Evolutionary conservation across 2,113 vertebrate species (phyloP), one percentile per base, ranked within the genome.

Genomic region (Phylloscopus whistleri): DNA sequence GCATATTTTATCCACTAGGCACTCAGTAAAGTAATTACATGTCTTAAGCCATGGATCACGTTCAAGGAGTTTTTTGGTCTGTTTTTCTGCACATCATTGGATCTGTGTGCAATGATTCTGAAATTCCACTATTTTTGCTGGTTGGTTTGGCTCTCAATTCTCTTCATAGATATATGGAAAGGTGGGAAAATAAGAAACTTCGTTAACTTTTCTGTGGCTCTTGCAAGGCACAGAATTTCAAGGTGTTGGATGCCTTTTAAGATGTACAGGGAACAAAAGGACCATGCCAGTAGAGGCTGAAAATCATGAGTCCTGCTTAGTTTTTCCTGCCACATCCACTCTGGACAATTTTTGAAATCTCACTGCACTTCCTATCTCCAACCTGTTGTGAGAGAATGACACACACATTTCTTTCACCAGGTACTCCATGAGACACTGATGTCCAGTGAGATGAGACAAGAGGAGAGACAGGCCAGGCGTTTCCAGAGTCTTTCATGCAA

Each of bases 381-480:
- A 9, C 11, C 27, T 39, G 12, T 18, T 82, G 22, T 44, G 35
- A 55, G 55, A 33, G 28, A 90, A 23, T 0, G 0, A 41, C 2
- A 5, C 2, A 19, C 5, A 9, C 11, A 9, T 49, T 43, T 2
- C 1, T 41, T 68, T 49, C 22, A 31, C 18, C 1, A 10, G 9
- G 8, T 23, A 52, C 6, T 27, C 35, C 15, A 7, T 0, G 11
- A 59, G 11, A 44, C 2, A 30, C 28, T 52, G 30, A 48, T n/a
- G 33, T 51, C 39, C 59, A 60, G n/a, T 0, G 0, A 68, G 44
- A n/a, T 8, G 6, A 56, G 51, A 43, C 4, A 18, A 49, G 5
- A 27, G 16, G 46, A 41, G 16, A 52, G 24, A 37, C 7, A 28
- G 43, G 30, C 15, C n/a, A 10, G 10, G 28, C 6, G 3, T n/a